These are phyloP conservation scores for Sebastes steindachneri DNA, from an alignment of 2,797 vertebrate species.

Conservation along the genomic window DNA sequence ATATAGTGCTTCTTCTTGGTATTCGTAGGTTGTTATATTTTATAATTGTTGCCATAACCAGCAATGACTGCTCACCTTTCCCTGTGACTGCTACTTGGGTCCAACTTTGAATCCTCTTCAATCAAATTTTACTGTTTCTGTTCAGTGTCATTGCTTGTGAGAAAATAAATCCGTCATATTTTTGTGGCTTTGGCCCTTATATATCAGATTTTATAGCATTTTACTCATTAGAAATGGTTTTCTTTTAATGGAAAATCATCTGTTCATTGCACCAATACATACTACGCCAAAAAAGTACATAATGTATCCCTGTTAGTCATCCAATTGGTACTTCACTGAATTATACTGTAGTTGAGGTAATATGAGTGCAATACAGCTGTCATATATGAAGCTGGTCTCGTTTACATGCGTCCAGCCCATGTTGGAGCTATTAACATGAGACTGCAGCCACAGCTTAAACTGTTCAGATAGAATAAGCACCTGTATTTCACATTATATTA, in stretches of 20 bases:
- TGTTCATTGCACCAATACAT: background rate
- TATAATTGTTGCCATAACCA: constrained; percentile 26
- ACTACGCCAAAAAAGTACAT: background rate
- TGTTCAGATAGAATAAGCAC: background rate
- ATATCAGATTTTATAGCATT: constrained; percentile 29
- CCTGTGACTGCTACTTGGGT: constrained; percentile 14
- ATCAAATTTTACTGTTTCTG: constrained; percentile 20
- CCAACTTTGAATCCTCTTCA: constrained; percentile 24
- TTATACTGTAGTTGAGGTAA: background rate
- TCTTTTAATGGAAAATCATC: constrained; percentile 12
- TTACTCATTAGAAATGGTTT: constrained; percentile 29
- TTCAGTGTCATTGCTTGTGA: constrained; percentile 5
- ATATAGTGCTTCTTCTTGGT: constrained; percentile 2
- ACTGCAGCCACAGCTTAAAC: background rate
- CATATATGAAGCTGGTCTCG: background rate
- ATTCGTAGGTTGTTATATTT: constrained; percentile 14
- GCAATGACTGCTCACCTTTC: constrained; percentile 49
- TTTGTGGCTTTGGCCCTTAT: constrained; percentile 19
- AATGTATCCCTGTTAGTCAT: background rate
- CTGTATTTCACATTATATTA: background rate
- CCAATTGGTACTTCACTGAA: background rate
- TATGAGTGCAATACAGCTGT: background rate
- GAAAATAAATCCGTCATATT: constrained; percentile 25
- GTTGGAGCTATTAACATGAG: background rate
- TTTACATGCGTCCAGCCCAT: background rate